Evolutionary conservation across 2,113 vertebrate species (phyloP).

Genomic region (Bubo blakistoni): DNA sequence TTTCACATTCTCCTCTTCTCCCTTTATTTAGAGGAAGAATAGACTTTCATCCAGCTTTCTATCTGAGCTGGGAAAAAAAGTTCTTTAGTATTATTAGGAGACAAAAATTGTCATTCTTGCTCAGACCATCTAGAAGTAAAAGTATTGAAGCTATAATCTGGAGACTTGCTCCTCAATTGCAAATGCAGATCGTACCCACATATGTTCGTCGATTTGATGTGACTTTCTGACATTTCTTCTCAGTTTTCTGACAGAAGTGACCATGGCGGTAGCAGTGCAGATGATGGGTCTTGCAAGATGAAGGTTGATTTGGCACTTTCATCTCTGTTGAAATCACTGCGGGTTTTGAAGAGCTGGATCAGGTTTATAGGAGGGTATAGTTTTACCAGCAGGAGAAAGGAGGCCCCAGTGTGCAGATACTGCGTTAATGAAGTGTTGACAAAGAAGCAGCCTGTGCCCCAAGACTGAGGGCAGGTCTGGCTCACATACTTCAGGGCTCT

Average conservation of each 20-base stretch:
- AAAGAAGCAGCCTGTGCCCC: background rate
- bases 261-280: background rate
- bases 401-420: background rate
- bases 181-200: background rate
- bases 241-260: background rate
- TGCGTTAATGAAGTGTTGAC: background rate
- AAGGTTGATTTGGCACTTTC: background rate
- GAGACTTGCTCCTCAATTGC: background rate
- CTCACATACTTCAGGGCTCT: background rate
- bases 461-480: background rate
- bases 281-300: background rate
- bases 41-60: background rate
- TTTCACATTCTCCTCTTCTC: background rate
- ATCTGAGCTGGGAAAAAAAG: background rate
- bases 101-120: background rate
- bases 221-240: background rate
- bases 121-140: background rate
- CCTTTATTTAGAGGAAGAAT: background rate
- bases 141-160: background rate
- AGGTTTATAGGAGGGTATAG: background rate
- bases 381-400: background rate
- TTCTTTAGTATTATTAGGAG: background rate
- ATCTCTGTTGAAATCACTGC: background rate
- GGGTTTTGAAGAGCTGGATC: background rate
- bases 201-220: background rate